Evolutionary conservation across 2,888 invertebrate genomes (phyloP).

Genomic region (Pammene aurita): DNA sequence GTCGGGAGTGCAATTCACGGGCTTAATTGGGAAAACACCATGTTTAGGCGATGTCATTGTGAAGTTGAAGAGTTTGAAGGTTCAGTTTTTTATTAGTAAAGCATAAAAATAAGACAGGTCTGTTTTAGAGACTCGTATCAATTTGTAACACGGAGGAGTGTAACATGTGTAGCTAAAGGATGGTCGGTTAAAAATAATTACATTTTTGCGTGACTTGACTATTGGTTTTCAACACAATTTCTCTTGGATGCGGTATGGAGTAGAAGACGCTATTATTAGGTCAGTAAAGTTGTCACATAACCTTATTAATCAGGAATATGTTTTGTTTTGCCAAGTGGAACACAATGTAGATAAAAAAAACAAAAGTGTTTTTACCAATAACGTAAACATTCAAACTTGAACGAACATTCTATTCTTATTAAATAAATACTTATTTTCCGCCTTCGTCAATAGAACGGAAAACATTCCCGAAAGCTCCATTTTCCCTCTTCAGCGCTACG

Average conservation of each 20-base stretch:
- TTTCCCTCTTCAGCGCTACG: slow-evolving; percentile 23
- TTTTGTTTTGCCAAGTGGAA: too few relatives aligned
- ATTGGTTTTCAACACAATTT: too few relatives aligned
- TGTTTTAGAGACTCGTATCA: not conserved
- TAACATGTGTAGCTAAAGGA: not conserved
- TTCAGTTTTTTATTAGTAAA: not conserved
- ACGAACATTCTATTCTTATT: not conserved
- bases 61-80: slow-evolving; percentile 8
- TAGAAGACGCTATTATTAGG: too few relatives aligned
- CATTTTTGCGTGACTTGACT: too few relatives aligned
- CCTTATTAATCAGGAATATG: too few relatives aligned
- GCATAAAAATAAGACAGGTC: not conserved
- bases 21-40: slow-evolving; percentile 40
- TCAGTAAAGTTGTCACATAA: too few relatives aligned
- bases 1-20: slow-evolving; percentile 33
- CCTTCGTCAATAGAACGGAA: slow-evolving; percentile 24
- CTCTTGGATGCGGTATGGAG: too few relatives aligned
- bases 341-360: not conserved
- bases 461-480: slow-evolving; percentile 19
- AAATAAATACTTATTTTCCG: slow-evolving; percentile 20
- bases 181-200: too few relatives aligned
- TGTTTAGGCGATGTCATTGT: slow-evolving; percentile 32
- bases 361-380: not conserved
- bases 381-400: not conserved
- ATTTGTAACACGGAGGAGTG: not conserved